Conservation (phyloP, 2,797 vertebrate species). For the Microchirus variegatus region DNA sequence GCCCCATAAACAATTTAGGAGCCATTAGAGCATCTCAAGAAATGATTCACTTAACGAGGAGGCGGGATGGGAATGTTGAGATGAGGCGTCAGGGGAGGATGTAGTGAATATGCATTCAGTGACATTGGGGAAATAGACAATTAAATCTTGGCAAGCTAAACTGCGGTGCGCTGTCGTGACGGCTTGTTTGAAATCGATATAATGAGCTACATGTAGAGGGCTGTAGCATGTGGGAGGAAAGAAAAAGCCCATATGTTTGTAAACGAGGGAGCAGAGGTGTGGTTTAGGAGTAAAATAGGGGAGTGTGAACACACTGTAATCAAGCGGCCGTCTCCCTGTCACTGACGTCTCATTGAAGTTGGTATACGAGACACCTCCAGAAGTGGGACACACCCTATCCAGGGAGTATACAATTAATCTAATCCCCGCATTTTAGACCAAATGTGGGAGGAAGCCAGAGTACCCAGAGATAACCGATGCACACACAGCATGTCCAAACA, state of each 20-base stretch:
- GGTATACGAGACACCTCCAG: conserved; percentile 10
- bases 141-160: conserved; percentile 56
- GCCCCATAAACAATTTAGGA: conserved; percentile 78
- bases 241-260: conserved; percentile 6
- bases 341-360: conserved; percentile 25
- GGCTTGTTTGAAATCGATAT: conserved; percentile 54
- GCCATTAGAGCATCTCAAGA: conserved; percentile 74
- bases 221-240: conserved; percentile 19
- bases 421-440: too few relatives aligned
- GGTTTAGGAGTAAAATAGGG: conserved; percentile 10
- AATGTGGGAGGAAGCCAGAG: too few relatives aligned
- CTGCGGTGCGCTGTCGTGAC: conserved; percentile 28
- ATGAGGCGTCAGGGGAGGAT: conserved; percentile 40
- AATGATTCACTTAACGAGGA: conserved; percentile 74
- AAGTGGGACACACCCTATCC: too few relatives aligned
- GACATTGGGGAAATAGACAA: conserved; percentile 60
- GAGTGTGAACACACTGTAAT: neutral
- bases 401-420: too few relatives aligned
- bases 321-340: conserved; percentile 20
- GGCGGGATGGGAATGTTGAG: conserved; percentile 52
- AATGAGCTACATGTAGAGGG: conserved; percentile 41
- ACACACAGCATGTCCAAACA: too few relatives aligned
- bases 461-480: too few relatives aligned
- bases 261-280: conserved; percentile 6
- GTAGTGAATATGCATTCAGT: conserved; percentile 37